Conservation (phyloP, 2,113 vertebrate species). For the Apistogramma diplotaenia region DNA sequence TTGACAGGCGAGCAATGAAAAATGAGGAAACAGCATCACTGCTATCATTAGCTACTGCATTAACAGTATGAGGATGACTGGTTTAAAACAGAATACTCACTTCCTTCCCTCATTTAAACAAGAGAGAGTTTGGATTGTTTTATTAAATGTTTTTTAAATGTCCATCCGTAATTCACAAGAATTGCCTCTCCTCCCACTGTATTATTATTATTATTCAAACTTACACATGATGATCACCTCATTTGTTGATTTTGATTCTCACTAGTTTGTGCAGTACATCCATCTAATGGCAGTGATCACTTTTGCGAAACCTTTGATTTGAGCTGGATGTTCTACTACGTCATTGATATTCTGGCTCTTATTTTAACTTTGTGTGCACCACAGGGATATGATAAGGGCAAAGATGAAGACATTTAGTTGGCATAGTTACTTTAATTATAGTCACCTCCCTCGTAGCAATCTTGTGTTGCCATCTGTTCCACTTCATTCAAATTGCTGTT, state of each 20-base stretch:
- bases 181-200: neutral
- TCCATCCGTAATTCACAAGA: neutral
- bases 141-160: neutral
- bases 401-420: slow-evolving; percentile 50
- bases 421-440: slow-evolving; percentile 38
- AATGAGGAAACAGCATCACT: neutral
- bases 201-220: neutral
- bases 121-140: neutral
- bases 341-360: neutral
- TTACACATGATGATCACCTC: neutral
- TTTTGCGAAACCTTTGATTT: neutral
- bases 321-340: neutral
- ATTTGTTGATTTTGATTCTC: neutral
- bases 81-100: neutral
- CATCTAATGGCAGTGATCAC: neutral
- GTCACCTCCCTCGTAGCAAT: neutral
- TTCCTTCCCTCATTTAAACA: neutral
- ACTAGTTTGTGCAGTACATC: neutral
- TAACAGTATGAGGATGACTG: neutral
- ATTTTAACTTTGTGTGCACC: neutral
- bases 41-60: neutral
- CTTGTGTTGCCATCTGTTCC: slow-evolving; percentile 16
- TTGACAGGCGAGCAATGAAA: neutral
- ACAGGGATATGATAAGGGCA: neutral
- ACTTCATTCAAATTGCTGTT: slow-evolving; percentile 27